phyloP scores from a whole-genome alignment of 2,797 vertebrate species.

The Poeciliopsis turneri region DNA sequence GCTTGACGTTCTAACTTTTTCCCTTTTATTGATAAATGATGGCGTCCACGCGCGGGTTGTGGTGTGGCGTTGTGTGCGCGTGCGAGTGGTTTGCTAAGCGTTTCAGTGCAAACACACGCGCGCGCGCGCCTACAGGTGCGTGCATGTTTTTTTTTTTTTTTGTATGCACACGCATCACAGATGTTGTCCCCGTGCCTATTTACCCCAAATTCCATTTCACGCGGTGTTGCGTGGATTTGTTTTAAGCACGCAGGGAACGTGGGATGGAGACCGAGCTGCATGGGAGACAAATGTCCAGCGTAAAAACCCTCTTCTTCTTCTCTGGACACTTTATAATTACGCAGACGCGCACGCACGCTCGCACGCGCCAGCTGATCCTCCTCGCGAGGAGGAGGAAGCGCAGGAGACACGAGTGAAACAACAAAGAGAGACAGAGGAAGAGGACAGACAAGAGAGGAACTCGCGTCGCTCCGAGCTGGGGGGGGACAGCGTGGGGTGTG shows the following conservation, averaged over 20 bases:
- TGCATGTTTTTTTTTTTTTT: neutral
- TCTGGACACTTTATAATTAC: constrained; percentile 33
- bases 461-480: constrained; percentile 6
- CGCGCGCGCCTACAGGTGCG: neutral
- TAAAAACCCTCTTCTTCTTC: constrained; percentile 3
- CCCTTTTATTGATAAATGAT: neutral
- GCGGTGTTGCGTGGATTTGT: constrained; percentile 6
- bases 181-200: neutral
- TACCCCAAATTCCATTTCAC: constrained; percentile 13
- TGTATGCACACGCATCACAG: constrained; percentile 3
- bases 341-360: neutral
- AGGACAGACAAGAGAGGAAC: constrained; percentile 1
- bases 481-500: neutral
- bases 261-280: constrained; percentile 11
- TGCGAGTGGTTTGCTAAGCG: neutral
- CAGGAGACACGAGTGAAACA: constrained; percentile 34
- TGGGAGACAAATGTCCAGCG: constrained; percentile 22
- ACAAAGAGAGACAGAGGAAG: constrained; percentile 14
- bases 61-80: neutral
- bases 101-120: neutral
- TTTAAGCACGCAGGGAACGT: constrained; percentile 13
- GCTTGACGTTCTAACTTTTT: neutral
- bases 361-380: constrained; percentile 24
- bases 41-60: neutral
- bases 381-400: constrained; percentile 32